Percentiles rank a stretch among this genome's conserved stretches.
Conservation (phyloP, 2,888 invertebrate species). For the Entomobrya proxima region DNA sequence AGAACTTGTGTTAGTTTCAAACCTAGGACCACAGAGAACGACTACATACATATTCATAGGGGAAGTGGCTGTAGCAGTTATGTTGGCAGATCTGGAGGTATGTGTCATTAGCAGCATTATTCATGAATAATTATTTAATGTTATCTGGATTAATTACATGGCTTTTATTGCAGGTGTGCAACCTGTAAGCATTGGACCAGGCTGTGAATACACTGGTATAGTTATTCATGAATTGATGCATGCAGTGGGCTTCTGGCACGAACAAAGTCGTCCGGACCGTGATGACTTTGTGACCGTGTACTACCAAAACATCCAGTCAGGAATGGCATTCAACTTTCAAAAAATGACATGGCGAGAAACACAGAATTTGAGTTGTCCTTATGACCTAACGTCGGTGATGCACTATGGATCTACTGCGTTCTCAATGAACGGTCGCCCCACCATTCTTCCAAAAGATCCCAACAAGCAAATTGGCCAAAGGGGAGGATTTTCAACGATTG, state of each 20-base stretch:
- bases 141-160: neutral
- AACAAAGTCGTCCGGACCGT: constrained; percentile 79
- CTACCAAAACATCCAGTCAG: constrained; percentile 76
- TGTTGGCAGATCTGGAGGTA: constrained; percentile 79
- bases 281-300: constrained; percentile 78
- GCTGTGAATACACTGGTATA: constrained; percentile 77
- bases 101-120: neutral
- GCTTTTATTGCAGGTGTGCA: constrained; percentile 79
- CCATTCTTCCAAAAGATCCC: constrained; percentile 76
- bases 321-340: constrained; percentile 77
- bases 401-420: constrained; percentile 78
- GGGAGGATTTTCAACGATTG: constrained; percentile 76
- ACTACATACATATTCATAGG: constrained; percentile 76
- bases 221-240: constrained; percentile 79
- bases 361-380: constrained; percentile 76
- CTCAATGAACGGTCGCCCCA: constrained; percentile 76
- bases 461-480: constrained; percentile 77
- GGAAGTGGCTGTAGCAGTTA: constrained; percentile 79
- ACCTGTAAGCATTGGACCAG: constrained; percentile 78
- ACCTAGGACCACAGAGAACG: constrained; percentile 75
- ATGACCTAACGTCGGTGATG: constrained; percentile 77
- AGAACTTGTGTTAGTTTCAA: constrained; percentile 77
- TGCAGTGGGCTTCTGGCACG: constrained; percentile 79
- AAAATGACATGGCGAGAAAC: constrained; percentile 76
- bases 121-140: neutral